Evolutionary conservation across 2,113 vertebrate species (phyloP).

Genomic region (Acrocephalus kingi): DNA sequence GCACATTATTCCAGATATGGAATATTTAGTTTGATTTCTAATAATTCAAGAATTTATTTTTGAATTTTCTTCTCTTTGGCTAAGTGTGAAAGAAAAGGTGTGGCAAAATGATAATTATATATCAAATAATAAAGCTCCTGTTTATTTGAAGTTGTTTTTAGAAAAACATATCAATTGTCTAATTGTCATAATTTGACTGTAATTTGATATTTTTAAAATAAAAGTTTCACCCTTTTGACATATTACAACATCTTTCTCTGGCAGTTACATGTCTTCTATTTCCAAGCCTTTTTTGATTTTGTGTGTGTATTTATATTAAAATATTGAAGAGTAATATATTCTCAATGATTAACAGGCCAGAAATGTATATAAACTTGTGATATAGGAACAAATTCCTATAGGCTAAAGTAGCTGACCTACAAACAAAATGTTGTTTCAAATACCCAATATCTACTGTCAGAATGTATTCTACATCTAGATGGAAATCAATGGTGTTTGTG

Average conservation of each 20-base stretch:
- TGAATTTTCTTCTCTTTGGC: neutral
- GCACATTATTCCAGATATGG: neutral
- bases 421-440: neutral
- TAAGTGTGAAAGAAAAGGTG: neutral
- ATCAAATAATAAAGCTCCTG: neutral
- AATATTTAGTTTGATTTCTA: neutral
- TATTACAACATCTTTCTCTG: neutral
- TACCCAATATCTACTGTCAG: neutral
- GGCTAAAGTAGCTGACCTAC: neutral
- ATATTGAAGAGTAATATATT: neutral
- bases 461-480: neutral
- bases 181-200: conserved; percentile 16
- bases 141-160: neutral
- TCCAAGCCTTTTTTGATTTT: neutral
- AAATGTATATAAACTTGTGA: neutral
- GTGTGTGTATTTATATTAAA: conserved; percentile 21
- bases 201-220: neutral
- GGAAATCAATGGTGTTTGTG: neutral
- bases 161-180: neutral
- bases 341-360: neutral
- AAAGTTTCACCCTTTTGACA: neutral
- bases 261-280: neutral
- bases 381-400: neutral
- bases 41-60: neutral
- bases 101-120: neutral